These are phyloP conservation scores for Leptodactylus fuscus DNA, from an alignment of 2,113 vertebrate genomes.

Conservation along the genomic window DNA sequence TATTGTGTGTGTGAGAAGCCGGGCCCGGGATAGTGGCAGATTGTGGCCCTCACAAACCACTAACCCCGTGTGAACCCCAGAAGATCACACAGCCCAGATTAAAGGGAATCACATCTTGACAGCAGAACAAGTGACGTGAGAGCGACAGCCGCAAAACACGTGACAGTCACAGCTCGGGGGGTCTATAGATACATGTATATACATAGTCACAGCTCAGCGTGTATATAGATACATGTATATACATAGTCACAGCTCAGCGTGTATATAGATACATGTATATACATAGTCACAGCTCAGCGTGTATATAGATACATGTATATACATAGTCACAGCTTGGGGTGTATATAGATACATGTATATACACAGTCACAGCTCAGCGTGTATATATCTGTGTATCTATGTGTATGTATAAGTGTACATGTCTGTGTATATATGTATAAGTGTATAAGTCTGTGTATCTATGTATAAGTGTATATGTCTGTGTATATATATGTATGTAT, in stretches of 20 bases:
- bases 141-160: background rate
- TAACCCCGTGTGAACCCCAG: background rate
- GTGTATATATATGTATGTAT: background rate
- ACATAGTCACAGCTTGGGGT: background rate
- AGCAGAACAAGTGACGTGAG: background rate
- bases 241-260: no score
- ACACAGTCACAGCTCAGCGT: background rate
- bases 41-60: background rate
- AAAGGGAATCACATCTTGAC: slow-evolving; percentile 42
- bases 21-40: background rate
- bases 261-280: no score
- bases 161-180: no score
- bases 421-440: no score
- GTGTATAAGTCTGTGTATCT: no score
- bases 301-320: no score
- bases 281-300: no score
- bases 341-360: background rate
- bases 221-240: no score
- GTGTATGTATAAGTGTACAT: background rate
- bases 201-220: no score
- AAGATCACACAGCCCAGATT: slow-evolving; percentile 18
- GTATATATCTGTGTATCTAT: background rate
- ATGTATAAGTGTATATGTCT: no score
- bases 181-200: no score
- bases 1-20: no score